phyloP scores from a whole-genome alignment of 2,797 vertebrate genomes.

The Mormyrops boulengeri region DNA sequence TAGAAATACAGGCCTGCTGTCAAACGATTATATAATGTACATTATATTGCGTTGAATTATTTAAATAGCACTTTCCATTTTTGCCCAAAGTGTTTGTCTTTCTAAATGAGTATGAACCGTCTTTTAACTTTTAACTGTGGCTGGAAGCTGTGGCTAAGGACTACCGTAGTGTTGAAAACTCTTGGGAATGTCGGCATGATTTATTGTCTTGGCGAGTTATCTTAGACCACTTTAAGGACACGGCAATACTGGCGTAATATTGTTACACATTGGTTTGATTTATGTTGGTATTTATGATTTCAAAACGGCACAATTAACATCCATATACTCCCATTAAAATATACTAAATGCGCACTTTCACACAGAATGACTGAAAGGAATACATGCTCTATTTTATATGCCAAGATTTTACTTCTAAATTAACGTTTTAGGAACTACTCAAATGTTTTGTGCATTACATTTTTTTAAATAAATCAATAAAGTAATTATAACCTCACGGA shows the following conservation, averaged over 20 bases:
- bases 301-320: slow-evolving; percentile 67
- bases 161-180: slow-evolving; percentile 47
- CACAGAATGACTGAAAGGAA: slow-evolving; percentile 16
- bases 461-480: not conserved
- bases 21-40: not conserved
- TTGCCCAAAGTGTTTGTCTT: not conserved
- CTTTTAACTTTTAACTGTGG: not conserved
- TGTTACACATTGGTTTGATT: slow-evolving; percentile 60
- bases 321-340: slow-evolving; percentile 51
- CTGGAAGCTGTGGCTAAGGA: not conserved
- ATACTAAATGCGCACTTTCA: slow-evolving; percentile 39
- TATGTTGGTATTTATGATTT: slow-evolving; percentile 64
- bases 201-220: slow-evolving; percentile 61
- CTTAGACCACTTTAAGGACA: slow-evolving; percentile 58
- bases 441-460: not conserved
- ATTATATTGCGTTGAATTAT: not conserved
- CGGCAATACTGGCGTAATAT: slow-evolving; percentile 62
- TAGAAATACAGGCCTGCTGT: not conserved
- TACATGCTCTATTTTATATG: not conserved
- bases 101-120: not conserved
- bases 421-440: not conserved
- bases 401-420: not conserved
- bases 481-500: not conserved
- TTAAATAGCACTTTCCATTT: not conserved
- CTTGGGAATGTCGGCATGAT: slow-evolving; percentile 57